Evolutionary conservation across 2,888 invertebrate genomes (phyloP).

Genomic region (Apodemia zela): DNA sequence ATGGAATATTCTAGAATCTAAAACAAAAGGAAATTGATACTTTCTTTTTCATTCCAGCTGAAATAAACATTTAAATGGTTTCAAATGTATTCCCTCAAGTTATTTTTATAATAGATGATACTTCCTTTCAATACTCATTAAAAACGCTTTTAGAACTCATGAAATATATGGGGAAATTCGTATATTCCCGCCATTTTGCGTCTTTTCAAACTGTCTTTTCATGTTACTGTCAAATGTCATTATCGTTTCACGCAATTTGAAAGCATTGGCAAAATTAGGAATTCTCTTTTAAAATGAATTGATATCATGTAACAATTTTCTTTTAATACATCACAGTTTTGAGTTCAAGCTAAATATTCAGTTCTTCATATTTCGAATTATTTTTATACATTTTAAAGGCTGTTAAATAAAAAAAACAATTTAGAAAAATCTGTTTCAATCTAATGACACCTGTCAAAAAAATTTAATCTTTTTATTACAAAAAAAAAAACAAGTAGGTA

Average conservation of each 20-base stretch:
- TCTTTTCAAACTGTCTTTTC: neutral
- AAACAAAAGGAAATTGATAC: no score
- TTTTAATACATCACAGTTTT: neutral
- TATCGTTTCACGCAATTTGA: neutral
- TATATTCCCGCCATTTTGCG: neutral
- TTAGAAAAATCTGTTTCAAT: no score
- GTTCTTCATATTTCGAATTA: no score
- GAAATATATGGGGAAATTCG: neutral
- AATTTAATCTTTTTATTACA: no score
- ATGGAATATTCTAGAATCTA: no score
- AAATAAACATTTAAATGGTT: neutral
- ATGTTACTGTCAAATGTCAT: constrained; percentile 10
- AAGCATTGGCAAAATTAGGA: neutral
- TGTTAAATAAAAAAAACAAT: no score
- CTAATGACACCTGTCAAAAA: no score
- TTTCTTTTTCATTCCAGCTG: no score
- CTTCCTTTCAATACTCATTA: neutral
- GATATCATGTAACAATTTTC: neutral
- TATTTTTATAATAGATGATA: neutral
- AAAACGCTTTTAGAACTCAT: neutral
- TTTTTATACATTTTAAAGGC: no score
- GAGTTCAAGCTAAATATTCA: no score
- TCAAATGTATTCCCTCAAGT: neutral
- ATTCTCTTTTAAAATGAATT: neutral
- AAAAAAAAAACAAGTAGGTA: no score